Evolutionary conservation across 2,888 invertebrate species (phyloP).

Genomic region (Bombylius discolor): DNA sequence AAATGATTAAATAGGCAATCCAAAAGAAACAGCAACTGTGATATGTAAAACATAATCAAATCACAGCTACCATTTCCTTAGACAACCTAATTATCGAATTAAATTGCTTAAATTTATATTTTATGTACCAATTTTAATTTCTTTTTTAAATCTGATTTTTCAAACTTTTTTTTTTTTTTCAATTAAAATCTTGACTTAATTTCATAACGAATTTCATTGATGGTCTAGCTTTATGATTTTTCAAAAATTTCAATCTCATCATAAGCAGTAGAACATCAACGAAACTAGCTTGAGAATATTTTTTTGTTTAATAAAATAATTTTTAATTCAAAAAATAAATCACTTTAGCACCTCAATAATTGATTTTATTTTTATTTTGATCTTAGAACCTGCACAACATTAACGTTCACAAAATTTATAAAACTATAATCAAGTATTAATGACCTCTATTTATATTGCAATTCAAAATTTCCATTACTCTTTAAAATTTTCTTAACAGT

Average conservation of each 20-base stretch:
- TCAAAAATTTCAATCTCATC: constrained; percentile 19
- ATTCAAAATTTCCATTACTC: not conserved
- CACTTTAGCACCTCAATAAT: no score
- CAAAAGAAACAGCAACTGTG: constrained; percentile 39
- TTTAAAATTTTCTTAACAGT: no score
- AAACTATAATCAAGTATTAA: not conserved
- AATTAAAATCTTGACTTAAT: not conserved
- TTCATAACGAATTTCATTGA: constrained; percentile 26
- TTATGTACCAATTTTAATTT: not conserved
- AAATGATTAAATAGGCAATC: constrained; percentile 36
- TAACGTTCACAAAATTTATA: no score
- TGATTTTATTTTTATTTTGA: no score
- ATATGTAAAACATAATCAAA: constrained; percentile 27
- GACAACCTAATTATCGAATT: constrained; percentile 22
- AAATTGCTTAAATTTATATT: not conserved
- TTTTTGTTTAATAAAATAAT: no score
- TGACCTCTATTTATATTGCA: not conserved
- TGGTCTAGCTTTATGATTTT: constrained; percentile 38
- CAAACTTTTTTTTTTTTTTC: not conserved
- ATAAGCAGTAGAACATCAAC: constrained; percentile 33
- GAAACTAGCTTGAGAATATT: constrained; percentile 20
- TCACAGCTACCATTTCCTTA: constrained; percentile 38
- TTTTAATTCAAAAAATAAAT: no score
- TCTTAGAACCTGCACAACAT: no score
- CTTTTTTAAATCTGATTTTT: no score